Evolutionary conservation across 2,113 vertebrate genomes (phyloP), one percentile per base, ranked within the genome.

Genomic region (Conger conger): DNA sequence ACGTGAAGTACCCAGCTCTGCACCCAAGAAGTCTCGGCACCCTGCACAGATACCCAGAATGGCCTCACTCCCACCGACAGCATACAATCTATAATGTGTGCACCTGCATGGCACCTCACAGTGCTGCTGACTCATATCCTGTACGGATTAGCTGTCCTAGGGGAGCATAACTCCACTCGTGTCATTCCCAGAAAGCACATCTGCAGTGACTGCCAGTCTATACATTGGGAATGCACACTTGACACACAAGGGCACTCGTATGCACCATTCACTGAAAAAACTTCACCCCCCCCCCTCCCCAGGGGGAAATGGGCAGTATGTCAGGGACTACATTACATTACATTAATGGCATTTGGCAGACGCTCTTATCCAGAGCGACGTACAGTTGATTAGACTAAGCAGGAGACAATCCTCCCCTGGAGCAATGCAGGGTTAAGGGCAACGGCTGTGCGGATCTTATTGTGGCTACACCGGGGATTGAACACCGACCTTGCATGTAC

Each of bases 11-110:
- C 0, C 93, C 99, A 88, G 96, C 97, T 79, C 87, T 97, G 57
- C 98, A 97, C 93, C 97, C 97, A 87, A 96, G 94, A 85, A 95
- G 96, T 87, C 89, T 98, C 76, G 97, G 95, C 5, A 97, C 99
- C 85, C 91, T 99, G 54, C 91, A 92, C 93, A 93, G 53, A 8
- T 33, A 40, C 42, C 73, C 76, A 78, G 42, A 84, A 54, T 37
- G 68, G 6, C 76, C 83, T 57, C 7, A 37, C n/a, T 45, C n/a
- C 42, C 5, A 54, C 38, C 50, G 50, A 57, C 23, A n/a, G 33
- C 83, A 79, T 35, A 27, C 27, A 23, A 63, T 27, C 20, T 63
- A 45, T 36, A 30, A 30, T 42, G 68, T 45, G 9, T 76, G 35
- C 77, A 7, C 45, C 42, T 30, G 18, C 13, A 79, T n/a, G 20